phyloP scores from a whole-genome alignment of 2,888 invertebrate species.

The Orthosia gothica region DNA sequence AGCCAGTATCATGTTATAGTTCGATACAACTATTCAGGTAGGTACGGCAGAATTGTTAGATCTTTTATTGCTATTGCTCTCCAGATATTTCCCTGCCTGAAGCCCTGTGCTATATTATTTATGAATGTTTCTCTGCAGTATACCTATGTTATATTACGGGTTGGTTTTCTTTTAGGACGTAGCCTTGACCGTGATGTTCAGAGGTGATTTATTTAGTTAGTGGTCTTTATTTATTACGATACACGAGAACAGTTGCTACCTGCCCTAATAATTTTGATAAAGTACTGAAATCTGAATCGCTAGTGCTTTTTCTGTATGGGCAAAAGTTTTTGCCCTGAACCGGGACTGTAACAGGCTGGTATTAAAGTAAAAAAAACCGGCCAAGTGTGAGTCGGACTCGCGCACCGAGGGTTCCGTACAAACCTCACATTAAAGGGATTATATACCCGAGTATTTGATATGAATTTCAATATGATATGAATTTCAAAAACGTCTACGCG shows the following conservation, averaged over 20 bases:
- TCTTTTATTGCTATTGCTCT: constrained; percentile 57
- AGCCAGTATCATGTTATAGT: neutral
- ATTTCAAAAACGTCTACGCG: no score
- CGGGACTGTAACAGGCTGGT: no score
- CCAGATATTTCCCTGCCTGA: constrained; percentile 23
- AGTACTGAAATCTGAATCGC: no score
- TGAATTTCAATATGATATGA: no score
- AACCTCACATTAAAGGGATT: no score
- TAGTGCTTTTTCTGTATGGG: no score
- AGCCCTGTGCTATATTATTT: constrained; percentile 61
- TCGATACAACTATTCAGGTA: neutral
- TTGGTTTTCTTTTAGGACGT: constrained; percentile 14
- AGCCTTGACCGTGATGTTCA: constrained; percentile 44
- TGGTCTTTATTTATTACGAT: constrained; percentile 34
- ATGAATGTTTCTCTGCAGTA: constrained; percentile 59
- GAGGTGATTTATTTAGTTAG: constrained; percentile 27
- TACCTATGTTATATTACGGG: constrained; percentile 41
- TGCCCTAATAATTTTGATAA: neutral
- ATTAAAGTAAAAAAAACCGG: no score
- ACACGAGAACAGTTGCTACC: constrained; percentile 7
- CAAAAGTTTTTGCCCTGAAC: no score
- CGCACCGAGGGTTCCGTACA: no score
- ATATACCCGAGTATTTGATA: no score
- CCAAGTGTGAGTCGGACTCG: no score
- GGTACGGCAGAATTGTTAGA: constrained; percentile 1